Base-by-base conservation (phyloP, 2,888 invertebrate genomes). In the Megastigmus dorsalis region DNA sequence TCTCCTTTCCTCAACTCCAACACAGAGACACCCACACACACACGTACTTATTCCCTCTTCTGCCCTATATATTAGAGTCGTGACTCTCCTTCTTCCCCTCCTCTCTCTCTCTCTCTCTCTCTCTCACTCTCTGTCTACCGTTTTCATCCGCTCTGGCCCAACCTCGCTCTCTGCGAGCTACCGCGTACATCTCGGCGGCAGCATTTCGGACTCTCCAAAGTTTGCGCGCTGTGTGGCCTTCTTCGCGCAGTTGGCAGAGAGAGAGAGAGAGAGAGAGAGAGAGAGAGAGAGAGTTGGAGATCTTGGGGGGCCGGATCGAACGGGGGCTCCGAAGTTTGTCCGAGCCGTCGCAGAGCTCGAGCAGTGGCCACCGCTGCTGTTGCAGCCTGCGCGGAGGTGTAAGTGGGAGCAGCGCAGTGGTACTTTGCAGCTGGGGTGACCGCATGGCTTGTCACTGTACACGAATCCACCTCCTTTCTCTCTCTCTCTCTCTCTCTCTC, bases 361-460 rank as follows among this genome's bases (percentile, higher is more conserved):
- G n/a, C n/a, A n/a, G n/a, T n/a, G n/a, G n/a, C n/a, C n/a, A n/a
- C n/a, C n/a, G n/a, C n/a, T 43, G 18, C 5, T 26, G 26, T n/a
- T 20, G 50, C 9, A 45, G 67, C 36, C 41, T 30, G 43, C 65
- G 41, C n/a, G n/a, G n/a, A n/a, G n/a, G n/a, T n/a, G n/a, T n/a
- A n/a, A n/a, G n/a, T n/a, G n/a, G n/a, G n/a, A n/a, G n/a, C n/a
- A n/a, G n/a, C n/a, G n/a, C n/a, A n/a, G n/a, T n/a, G n/a, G n/a
- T n/a, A n/a, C n/a, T n/a, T n/a, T 38, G 38, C 55, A 67, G 57
- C 55, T 18, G 55, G 20, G 30, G 26, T 23, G 20, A 52, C 70
- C 45, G 52, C 62, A 54, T n/a, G 38, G 9, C 28, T 50, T 52
- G 18, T 50, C n/a, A 13, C 54, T 45, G 55, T 67, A 55, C 67